Base-by-base conservation (phyloP, 1,140 invertebrate species). In the Zaprionus lachaisei region DNA sequence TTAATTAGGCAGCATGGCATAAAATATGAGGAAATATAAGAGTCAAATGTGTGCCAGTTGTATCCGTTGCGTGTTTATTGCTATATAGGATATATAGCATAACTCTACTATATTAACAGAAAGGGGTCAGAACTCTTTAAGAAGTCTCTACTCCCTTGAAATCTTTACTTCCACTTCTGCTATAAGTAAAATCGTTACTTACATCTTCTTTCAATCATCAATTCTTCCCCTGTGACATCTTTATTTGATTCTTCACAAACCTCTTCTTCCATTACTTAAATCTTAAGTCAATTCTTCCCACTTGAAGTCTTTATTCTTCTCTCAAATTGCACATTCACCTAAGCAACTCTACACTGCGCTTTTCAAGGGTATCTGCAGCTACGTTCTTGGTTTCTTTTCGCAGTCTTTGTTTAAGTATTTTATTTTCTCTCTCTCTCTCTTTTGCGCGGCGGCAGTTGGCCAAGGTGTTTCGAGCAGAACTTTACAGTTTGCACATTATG, bases 401-500 rank as follows among this genome's bases (percentile, higher is more conserved):
- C 2, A 22, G 55, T 28, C 9, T 55, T 34, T 37, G 38, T 22
- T 62, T 6, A 4, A 49, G 3, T 38, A 37, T 58, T 57, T 49
- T 47, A 47, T 67, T 37, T n/a, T 44, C 55, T 34, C 14, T 14
- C 38, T 47, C n/a, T 15, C 38, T 6, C 38, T 15, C 14, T n/a
- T 0, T 34, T 4, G 31, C 31, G 15, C 38, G 2, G 38, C 38
- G 11, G 51, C 11, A 58, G 38, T 67, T 58, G 55, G 55, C 55
- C 65, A 67, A 67, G 65, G 65, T 67, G 37, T 34, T 57, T n/a
- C 55, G 65, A 49, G 65, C 58, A 58, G 55, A 67, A 49, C 41
- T 67, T 49, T 58, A 58, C 55, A 37, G 55, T 49, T 58, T 20
- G 65, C 41, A 67, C 41, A 67, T 67, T 69, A 69, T 69, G 67